Conservation (phyloP, 1,140 invertebrate genomes). For the Heliconius himera region DNA sequence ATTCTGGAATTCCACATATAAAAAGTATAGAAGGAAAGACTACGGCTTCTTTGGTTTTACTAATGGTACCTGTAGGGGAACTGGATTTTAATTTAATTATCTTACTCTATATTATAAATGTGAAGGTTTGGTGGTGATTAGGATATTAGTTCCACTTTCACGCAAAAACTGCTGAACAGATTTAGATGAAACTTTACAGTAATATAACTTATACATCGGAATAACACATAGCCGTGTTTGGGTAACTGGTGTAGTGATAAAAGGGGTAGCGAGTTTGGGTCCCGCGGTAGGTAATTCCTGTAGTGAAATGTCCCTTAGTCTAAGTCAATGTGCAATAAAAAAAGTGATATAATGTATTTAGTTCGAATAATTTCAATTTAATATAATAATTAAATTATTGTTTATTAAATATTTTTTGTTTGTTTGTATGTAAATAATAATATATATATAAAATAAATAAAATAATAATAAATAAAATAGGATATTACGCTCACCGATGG, state of each 20-base stretch:
- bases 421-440: not conserved
- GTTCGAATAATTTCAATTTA: not conserved
- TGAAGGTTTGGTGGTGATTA: no score
- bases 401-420: not conserved
- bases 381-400: not conserved
- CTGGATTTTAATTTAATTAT: not conserved
- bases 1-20: constrained; percentile 71
- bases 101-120: not conserved
- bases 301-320: not conserved
- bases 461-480: no score
- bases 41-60: constrained; percentile 46
- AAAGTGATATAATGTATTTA: not conserved
- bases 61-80: not conserved
- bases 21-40: constrained; percentile 58
- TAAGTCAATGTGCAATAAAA: not conserved
- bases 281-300: not conserved
- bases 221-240: no score
- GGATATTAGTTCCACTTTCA: no score
- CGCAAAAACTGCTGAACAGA: no score
- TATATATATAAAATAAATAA: no score
- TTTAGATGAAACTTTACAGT: no score
- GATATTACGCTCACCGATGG: no score
- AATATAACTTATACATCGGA: no score
- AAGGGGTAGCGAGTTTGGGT: not conserved
- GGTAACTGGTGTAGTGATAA: not conserved